A percentile compares a stretch with the other conserved stretches of the same genome.
These are phyloP conservation scores for Phataginus tricuspis DNA, from an alignment of 2,797 vertebrate species.

Conservation along the genomic window DNA sequence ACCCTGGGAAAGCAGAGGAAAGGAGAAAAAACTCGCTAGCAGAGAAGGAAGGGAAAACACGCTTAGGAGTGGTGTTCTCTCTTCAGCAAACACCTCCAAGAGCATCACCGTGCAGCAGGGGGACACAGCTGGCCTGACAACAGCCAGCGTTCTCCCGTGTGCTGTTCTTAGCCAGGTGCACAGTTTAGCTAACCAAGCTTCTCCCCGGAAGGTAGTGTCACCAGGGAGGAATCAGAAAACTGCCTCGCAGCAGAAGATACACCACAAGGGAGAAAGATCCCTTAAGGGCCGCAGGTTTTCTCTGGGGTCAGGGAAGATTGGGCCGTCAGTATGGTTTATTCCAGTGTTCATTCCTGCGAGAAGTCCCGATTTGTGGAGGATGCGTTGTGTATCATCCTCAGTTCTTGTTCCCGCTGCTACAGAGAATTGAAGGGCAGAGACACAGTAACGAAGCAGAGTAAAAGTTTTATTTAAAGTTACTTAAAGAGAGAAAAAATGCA, in stretches of 20 bases:
- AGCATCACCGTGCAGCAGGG: rapidly evolving
- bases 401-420: no score
- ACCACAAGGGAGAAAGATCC: no score
- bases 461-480: no score
- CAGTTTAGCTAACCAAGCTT: rapidly evolving
- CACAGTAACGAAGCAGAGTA: no score
- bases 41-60: neutral
- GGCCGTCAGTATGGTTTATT: rapidly evolving
- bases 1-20: neutral
- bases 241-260: neutral
- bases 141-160: neutral
- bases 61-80: rapidly evolving
- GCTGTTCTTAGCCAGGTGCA: rapidly evolving
- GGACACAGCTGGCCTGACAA: neutral
- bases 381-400: no score
- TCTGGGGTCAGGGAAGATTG: neutral
- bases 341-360: rapidly evolving
- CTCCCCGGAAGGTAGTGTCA: rapidly evolving
- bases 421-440: no score
- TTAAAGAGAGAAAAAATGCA: no score
- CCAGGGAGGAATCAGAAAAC: no score
- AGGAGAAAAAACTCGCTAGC: neutral
- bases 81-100: rapidly evolving
- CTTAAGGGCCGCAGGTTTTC: neutral
- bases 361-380: no score